Conservation (phyloP, 2,797 vertebrate species). For the Borostomias antarcticus region DNA sequence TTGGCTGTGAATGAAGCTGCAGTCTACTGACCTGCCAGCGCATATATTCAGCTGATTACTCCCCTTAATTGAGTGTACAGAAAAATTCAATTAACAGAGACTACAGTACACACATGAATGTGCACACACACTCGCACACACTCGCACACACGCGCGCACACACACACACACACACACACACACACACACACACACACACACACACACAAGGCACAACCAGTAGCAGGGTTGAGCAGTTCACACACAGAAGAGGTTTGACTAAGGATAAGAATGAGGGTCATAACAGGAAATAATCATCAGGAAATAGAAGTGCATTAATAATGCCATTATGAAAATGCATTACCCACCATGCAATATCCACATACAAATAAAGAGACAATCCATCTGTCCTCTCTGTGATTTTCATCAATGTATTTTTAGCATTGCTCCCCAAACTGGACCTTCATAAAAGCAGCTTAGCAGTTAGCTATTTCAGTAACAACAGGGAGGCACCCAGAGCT, state of each 20-base stretch:
- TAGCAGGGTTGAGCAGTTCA: too few relatives aligned
- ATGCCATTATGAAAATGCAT: background rate
- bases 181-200: conserved; percentile 6
- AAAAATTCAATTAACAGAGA: conserved; percentile 56
- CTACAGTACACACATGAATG: too few relatives aligned
- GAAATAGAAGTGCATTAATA: background rate
- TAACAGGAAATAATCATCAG: background rate
- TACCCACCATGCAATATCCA: background rate
- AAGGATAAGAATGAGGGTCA: background rate
- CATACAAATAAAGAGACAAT: background rate
- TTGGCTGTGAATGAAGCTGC: background rate
- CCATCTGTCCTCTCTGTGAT: background rate
- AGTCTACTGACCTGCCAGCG: conserved; percentile 18
- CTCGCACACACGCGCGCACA: conserved; percentile 19
- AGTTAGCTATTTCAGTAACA: background rate
- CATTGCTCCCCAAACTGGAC: too few relatives aligned
- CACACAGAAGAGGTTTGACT: background rate
- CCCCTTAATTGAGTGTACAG: conserved; percentile 41
- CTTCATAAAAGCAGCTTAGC: background rate
- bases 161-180: background rate
- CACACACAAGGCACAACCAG: too few relatives aligned
- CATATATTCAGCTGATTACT: conserved; percentile 47
- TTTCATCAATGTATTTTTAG: background rate
- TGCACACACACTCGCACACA: conserved; percentile 34
- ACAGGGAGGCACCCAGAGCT: background rate